A percentile compares a stretch with the other conserved stretches of the same genome.
These are phyloP conservation scores for Neomicropteryx cornuta DNA, from an alignment of 1,140 invertebrate species.

Conservation along the genomic window DNA sequence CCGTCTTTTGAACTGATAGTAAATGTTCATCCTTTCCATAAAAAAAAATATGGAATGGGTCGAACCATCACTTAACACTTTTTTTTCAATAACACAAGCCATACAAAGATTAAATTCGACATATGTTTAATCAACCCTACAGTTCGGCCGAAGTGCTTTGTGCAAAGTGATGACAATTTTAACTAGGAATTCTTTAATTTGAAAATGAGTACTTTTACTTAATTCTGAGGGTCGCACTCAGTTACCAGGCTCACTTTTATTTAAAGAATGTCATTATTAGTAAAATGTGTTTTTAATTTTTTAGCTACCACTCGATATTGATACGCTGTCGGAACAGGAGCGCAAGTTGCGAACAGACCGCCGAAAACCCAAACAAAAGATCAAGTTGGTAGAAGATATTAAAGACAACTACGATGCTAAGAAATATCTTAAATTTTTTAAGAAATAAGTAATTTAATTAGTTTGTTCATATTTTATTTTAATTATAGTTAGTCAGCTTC, in stretches of 20 bases:
- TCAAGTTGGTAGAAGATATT: slow-evolving; percentile 61
- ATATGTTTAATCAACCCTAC: slow-evolving; percentile 1
- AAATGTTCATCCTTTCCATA: too few relatives aligned
- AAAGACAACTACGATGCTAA: slow-evolving; percentile 68
- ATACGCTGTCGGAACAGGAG: slow-evolving; percentile 55
- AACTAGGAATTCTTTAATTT: not conserved
- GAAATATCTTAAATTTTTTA: slow-evolving; percentile 65
- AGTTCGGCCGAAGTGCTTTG: not conserved
- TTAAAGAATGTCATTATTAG: not conserved
- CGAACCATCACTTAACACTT: too few relatives aligned
- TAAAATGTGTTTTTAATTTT: slow-evolving; percentile 23
- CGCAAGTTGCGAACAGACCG: slow-evolving; percentile 48
- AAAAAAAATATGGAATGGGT: too few relatives aligned
- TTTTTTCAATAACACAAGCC: too few relatives aligned
- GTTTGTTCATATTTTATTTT: too few relatives aligned
- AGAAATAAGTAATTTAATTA: too few relatives aligned
- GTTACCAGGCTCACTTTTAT: slow-evolving; percentile 1
- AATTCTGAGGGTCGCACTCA: not conserved
- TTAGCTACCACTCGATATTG: slow-evolving; percentile 68
- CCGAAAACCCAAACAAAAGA: slow-evolving; percentile 63
- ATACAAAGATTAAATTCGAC: not conserved
- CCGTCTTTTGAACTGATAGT: too few relatives aligned
- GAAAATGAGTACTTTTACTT: not conserved
- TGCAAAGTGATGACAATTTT: not conserved
- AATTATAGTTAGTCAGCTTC: too few relatives aligned